Evolutionary conservation across 2,888 invertebrate species (phyloP), one percentile per base, ranked within the genome.

Genomic region (Asteroscopus sphinx): DNA sequence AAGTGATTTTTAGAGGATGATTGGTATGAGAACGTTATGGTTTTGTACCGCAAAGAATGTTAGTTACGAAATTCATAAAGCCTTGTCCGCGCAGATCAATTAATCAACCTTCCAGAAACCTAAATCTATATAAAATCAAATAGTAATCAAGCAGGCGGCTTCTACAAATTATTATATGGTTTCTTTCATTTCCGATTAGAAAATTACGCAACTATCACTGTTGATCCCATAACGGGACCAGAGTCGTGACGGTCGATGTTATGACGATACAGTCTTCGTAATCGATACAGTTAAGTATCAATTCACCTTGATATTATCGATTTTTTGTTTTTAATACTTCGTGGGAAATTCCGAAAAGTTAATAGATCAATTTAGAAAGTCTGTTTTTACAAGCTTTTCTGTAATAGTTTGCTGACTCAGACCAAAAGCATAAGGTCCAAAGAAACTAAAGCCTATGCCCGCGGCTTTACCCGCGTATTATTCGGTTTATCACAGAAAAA

Each of bases 211-310:
- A 47, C 49, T 13, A 39, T 54, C 55, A 52, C 49, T 44, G 28
- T 45, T 42, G 37, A 32, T 58, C 49, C 15, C 45, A 47, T 67
- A 72, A 72, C 73, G 70, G 72, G 8, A 56, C 16, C 37, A 17
- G n/a, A 65, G 44, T 74, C 73, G 68, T 73, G 73, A 68, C 61
- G 46, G 52, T 35, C 48, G 39, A 54, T 36, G 40, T 62, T 59
- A 39, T 30, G 39, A 56, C 51, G 42, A 42, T 58, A 15, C 30
- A 30, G 28, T 36, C 51, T 57, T 30, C 33, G 64, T 65, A 62
- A 74, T 73, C 71, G 68, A 73, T 74, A 68, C 58, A 17, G 36
- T 54, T 68, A 59, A 55, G 61, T 70, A 73, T 74, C 71, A 46
- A 71, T 65, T 68, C 57, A 46, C 33, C 15, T 35, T 41, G 40